A percentile compares a stretch with the other conserved stretches of the same genome.
phyloP scores from a whole-genome alignment of 2,888 invertebrate species.

The Trachelus tabidus region DNA sequence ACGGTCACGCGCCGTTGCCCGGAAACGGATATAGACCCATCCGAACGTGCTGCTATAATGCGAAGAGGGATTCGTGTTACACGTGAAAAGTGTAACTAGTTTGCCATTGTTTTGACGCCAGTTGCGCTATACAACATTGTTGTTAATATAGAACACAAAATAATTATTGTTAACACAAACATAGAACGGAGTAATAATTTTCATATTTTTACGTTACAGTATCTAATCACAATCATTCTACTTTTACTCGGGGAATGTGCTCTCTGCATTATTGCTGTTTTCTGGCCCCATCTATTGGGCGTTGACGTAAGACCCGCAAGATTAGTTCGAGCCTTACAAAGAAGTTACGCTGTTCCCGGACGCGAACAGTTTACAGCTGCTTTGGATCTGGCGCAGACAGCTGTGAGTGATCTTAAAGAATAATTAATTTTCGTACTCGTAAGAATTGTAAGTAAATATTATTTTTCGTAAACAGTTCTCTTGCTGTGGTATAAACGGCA shows the following conservation, averaged over 20 bases:
- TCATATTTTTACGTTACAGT: constrained; percentile 65
- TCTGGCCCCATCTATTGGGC: constrained; percentile 84
- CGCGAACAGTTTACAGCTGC: constrained; percentile 81
- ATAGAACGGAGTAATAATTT: too few relatives aligned
- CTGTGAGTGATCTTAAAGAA: constrained; percentile 35
- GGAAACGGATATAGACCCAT: constrained; percentile 46
- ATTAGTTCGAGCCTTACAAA: constrained; percentile 78
- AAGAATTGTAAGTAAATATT: background rate
- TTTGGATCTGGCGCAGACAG: constrained; percentile 81
- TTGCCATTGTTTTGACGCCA: constrained; percentile 5
- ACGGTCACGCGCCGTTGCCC: constrained; percentile 50
- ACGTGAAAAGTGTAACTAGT: constrained; percentile 39
- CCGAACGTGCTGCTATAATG: background rate
- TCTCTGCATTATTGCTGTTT: constrained; percentile 76
- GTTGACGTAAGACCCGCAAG: constrained; percentile 76
- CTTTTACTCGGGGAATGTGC: constrained; percentile 78
- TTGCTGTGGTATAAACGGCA: constrained; percentile 84
- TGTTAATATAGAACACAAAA: too few relatives aligned
- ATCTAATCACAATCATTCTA: constrained; percentile 76
- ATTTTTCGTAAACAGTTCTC: constrained; percentile 70
- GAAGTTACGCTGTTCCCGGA: constrained; percentile 82
- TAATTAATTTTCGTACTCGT: background rate
- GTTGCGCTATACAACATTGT: too few relatives aligned
- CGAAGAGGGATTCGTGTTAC: constrained; percentile 4
- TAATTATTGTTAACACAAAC: too few relatives aligned